A percentile compares a stretch with the other conserved stretches of the same genome.
Evolutionary conservation across 2,113 vertebrate genomes (phyloP).

Genomic region (Cephalopholis sonnerati): DNA sequence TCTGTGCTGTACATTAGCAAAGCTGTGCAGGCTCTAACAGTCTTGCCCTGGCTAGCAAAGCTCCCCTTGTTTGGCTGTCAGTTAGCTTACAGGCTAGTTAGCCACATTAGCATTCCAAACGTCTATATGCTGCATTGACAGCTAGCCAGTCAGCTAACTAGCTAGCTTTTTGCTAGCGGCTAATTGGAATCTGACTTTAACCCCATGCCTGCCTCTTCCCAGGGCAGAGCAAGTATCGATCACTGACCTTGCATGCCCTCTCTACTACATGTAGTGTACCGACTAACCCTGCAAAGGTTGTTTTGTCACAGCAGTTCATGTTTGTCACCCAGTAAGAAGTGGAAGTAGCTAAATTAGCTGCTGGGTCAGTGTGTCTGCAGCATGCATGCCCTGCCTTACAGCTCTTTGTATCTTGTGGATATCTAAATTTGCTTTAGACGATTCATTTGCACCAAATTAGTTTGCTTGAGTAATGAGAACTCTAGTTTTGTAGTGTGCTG

Average conservation of each 20-base stretch:
- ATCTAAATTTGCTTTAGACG: background rate
- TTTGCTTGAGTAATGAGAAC: background rate
- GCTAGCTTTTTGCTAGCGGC: slow-evolving; percentile 6
- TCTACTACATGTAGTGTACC: background rate
- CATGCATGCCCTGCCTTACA: background rate
- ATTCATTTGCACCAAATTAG: background rate
- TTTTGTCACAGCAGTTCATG: background rate
- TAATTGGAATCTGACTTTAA: background rate
- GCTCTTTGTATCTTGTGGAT: background rate
- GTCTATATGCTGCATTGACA: background rate
- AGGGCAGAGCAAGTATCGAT: slow-evolving; percentile 20
- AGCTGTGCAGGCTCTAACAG: background rate
- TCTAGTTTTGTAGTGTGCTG: background rate
- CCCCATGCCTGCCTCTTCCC: background rate
- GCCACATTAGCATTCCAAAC: slow-evolving; percentile 25
- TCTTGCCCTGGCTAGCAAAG: slow-evolving; percentile 2
- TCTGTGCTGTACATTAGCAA: background rate
- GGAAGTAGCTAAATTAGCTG: background rate
- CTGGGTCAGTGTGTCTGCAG: background rate
- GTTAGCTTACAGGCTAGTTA: slow-evolving; percentile 45
- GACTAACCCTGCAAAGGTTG: background rate
- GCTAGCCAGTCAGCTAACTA: slow-evolving; percentile 29
- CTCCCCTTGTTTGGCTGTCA: slow-evolving; percentile 40
- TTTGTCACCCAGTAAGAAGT: background rate
- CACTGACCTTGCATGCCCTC: slow-evolving; percentile 53